Evolutionary conservation across 1,140 invertebrate species (phyloP), one percentile per base, ranked within the genome.

Genomic region (Zeugodacus cucurbitae): DNA sequence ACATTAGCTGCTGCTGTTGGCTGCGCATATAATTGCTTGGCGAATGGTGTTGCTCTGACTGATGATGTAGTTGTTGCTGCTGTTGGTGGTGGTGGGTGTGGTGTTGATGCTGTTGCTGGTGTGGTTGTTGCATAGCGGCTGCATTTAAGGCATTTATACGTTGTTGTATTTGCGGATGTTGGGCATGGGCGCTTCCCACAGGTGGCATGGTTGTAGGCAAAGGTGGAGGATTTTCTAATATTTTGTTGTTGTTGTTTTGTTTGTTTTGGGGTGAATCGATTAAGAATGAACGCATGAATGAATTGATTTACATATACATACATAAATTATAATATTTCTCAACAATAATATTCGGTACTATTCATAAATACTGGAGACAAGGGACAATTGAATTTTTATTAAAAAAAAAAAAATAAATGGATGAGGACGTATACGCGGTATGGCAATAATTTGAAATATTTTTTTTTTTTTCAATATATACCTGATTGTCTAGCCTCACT

Each of bases 131-230:
- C 88, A 91, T 90, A 74, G 91, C 92, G 22, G 91, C 88, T 5
- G 89, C 92, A 90, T 93, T 93, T 74, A 93, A 93, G 17, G 92
- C 92, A 89, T 93, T 91, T 34, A 93, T 93, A 58, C 91, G 90
- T 89, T 92, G 92, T 87, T 92, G 92, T 57, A 93, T 91, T 62
- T 92, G 92, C 41, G 91, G 90, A 88, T 91, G 91, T 87, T 91
- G 90, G 32, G 90, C 90, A 54, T 89, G 89, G 26, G 48, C n/a
- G n/a, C n/a, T 86, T 88, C 90, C 90, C 88, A 91, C 88, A 6
- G 93, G 93, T 88, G 93, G 93, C 91, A 93, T 92, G 87, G 93
- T 92, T 78, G 93, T 90, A 89, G 93, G 93, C 90, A 93, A 91
- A 90, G 93, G 93, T 89, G 93, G 93, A 89, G 93, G 92, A 91